Conservation (phyloP, 2,888 invertebrate genomes). For the Diabrotica balteata region DNA sequence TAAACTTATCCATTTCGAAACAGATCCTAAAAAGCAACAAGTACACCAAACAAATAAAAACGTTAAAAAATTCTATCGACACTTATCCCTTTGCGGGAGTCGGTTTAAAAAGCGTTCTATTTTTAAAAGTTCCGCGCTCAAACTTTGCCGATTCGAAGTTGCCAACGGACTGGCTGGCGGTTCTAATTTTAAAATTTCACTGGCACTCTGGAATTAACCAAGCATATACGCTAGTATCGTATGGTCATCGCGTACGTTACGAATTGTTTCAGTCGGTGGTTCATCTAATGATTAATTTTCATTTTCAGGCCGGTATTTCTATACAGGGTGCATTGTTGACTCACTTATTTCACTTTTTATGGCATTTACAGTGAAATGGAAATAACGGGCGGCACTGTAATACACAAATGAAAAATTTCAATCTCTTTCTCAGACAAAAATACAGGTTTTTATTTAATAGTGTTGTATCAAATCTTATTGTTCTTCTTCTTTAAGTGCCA, state of each 20-base stretch:
- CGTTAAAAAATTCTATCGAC: constrained; percentile 11
- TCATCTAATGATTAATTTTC: constrained; percentile 29
- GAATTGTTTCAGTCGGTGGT: constrained; percentile 31
- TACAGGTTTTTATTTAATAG: no score
- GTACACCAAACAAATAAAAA: constrained; percentile 28
- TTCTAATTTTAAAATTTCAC: constrained; percentile 46
- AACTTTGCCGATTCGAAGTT: constrained; percentile 42
- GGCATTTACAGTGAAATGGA: background rate
- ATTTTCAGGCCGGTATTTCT: constrained; percentile 3
- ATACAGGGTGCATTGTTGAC: background rate
- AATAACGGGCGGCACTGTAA: no score
- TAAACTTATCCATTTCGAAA: constrained; percentile 31
- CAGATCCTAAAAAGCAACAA: constrained; percentile 2
- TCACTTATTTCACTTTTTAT: background rate
- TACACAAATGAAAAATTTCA: no score
- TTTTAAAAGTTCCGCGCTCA: constrained; percentile 41
- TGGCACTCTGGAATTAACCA: constrained; percentile 43
- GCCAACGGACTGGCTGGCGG: constrained; percentile 40
- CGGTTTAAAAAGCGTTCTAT: constrained; percentile 31
- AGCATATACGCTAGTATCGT: constrained; percentile 40
- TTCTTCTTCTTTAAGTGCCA: no score
- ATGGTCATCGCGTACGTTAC: constrained; percentile 41
- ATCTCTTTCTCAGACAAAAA: no score
- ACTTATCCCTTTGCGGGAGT: constrained; percentile 19
- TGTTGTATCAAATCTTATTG: no score